Conservation (phyloP, 2,888 invertebrate genomes). For the Tetranychus truncatus region DNA sequence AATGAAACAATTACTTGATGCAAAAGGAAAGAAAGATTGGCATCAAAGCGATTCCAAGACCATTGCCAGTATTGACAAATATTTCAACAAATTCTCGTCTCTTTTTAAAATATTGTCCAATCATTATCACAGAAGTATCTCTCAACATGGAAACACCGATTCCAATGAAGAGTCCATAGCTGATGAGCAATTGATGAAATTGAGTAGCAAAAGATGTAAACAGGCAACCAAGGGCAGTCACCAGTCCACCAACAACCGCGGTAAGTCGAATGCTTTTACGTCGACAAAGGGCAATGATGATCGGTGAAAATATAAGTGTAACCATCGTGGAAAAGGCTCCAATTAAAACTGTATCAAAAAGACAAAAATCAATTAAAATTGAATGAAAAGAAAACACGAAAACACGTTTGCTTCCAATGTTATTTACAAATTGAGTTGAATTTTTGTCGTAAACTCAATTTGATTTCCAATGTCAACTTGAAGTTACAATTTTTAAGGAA, state of each 20-base stretch:
- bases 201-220: slow-evolving; percentile 76
- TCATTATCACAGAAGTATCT: slow-evolving; percentile 70
- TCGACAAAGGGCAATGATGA: slow-evolving; percentile 64
- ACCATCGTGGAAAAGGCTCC: slow-evolving; percentile 60
- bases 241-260: slow-evolving; percentile 66
- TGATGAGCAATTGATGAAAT: slow-evolving; percentile 73
- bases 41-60: slow-evolving; percentile 64
- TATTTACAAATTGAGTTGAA: background rate
- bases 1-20: slow-evolving; percentile 43
- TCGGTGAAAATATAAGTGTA: slow-evolving; percentile 58
- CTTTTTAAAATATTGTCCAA: slow-evolving; percentile 72
- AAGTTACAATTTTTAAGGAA: too few relatives aligned
- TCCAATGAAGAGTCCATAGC: slow-evolving; percentile 51
- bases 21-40: slow-evolving; percentile 58
- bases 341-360: slow-evolving; percentile 54
- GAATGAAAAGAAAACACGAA: background rate
- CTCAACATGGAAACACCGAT: slow-evolving; percentile 66
- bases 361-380: background rate
- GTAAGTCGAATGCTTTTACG: slow-evolving; percentile 69
- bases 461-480: background rate
- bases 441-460: background rate
- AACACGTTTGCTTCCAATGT: too few relatives aligned
- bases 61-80: slow-evolving; percentile 65
- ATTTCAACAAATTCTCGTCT: slow-evolving; percentile 68
- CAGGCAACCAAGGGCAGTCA: slow-evolving; percentile 65